Evolutionary conservation across 2,888 invertebrate species (phyloP).

Genomic region (Imbricaverruca yamaguchii): DNA sequence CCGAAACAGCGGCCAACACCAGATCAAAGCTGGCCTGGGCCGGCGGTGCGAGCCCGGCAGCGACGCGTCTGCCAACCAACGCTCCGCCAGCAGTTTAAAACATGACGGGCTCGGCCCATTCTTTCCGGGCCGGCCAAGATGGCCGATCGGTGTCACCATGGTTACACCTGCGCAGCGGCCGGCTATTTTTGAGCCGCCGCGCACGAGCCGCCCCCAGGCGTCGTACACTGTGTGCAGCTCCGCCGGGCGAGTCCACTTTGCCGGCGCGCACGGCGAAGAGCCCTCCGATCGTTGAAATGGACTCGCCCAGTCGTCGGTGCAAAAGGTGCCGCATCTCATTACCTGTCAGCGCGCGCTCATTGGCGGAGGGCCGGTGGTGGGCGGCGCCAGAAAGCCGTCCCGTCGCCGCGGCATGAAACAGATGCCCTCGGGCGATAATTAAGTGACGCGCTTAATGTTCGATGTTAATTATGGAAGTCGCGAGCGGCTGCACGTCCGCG

Average conservation of each 20-base stretch:
- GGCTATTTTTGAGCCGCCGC: not conserved
- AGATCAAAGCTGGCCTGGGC: not conserved
- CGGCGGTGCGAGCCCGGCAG: not conserved
- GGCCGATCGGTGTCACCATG: not conserved
- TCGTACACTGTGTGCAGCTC: too few relatives aligned
- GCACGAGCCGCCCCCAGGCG: not conserved
- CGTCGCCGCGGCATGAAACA: not conserved
- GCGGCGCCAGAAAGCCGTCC: not conserved
- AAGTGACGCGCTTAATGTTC: not conserved
- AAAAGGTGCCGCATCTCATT: slow-evolving; percentile 7
- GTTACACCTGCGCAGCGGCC: slow-evolving; percentile 2
- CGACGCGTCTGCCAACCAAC: slow-evolving; percentile 10
- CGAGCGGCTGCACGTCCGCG: not conserved
- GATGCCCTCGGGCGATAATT: slow-evolving; percentile 11
- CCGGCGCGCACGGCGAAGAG: not conserved
- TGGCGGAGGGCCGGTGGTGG: not conserved
- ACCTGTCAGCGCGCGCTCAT: not conserved
- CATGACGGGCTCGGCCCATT: slow-evolving; percentile 3
- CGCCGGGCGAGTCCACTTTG: not conserved
- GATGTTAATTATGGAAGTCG: not conserved
- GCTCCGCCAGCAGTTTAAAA: not conserved
- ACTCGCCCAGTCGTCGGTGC: not conserved
- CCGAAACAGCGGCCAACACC: slow-evolving; percentile 12
- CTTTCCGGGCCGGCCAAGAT: not conserved
- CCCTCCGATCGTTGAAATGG: not conserved